A percentile compares a stretch with the other conserved stretches of the same genome.
These are phyloP conservation scores for Felis chaus DNA, from an alignment of 2,113 vertebrate genomes.

Conservation along the genomic window DNA sequence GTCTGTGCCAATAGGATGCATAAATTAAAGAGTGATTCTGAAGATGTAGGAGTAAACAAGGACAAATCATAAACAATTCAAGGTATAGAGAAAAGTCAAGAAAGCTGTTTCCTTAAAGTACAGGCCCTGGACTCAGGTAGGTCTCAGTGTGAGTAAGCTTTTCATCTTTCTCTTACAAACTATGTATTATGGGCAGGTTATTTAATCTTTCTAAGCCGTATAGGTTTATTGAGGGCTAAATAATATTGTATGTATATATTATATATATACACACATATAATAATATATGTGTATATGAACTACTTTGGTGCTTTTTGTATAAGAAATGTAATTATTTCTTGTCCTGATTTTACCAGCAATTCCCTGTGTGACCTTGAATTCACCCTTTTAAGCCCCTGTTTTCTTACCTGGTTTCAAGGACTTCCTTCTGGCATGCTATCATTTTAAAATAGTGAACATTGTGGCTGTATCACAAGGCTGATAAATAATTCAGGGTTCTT, in stretches of 20 bases:
- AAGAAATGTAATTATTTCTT: background rate
- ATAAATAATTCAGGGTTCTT: conserved; percentile 55
- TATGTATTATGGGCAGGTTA: background rate
- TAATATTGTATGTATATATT: background rate
- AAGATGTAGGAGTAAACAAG: background rate
- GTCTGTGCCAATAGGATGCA: background rate
- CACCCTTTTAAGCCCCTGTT: background rate
- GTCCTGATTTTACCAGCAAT: background rate
- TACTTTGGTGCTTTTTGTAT: background rate
- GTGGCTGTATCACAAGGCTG: background rate
- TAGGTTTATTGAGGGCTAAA: background rate
- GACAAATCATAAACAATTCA: background rate
- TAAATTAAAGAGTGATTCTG: conserved; percentile 9
- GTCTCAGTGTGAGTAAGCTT: background rate
- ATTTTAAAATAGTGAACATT: conserved; percentile 48
- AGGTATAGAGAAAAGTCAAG: background rate
- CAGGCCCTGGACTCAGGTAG: background rate
- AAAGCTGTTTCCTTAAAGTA: background rate
- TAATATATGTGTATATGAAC: background rate
- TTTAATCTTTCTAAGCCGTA: background rate
- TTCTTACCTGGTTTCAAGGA: background rate
- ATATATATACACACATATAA: too few relatives aligned
- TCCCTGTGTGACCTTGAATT: background rate
- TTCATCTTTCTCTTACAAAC: background rate
- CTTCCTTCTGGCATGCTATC: background rate